Base-by-base conservation (phyloP, 2,113 vertebrate genomes). In the Himantopus leucocephalus region DNA sequence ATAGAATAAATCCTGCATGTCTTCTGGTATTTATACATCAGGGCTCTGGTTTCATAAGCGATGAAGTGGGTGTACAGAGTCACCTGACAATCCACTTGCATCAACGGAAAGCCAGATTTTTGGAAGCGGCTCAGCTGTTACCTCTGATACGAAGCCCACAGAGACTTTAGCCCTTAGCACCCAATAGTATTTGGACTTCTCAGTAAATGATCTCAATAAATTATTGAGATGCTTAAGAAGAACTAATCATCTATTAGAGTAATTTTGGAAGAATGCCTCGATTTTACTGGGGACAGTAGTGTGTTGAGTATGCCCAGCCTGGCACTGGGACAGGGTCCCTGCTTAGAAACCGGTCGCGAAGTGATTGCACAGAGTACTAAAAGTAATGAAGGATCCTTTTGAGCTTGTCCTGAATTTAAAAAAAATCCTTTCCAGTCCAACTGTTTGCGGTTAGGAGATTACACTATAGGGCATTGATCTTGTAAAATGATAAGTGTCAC, bases 1-100 rank as follows among this genome's bases (percentile, higher is more conserved):
- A 89, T 84, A 92, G 90, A 94, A 64, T 41, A 91, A 94, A 94
- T 70, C 88, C 77, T 79, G 71, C 37, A 14, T 45, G 58, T 72
- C 81, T 62, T 43, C 53, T 92, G 85, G 52, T 91, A 4, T 93
- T 91, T 88, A 52, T 55, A 11, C 56, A 27, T 60, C 52, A 60
- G 68, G 79, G 89, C 76, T 96, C 91, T 92, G 77, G 68, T 96
- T 95, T 94, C 91, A 47, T 63, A 78, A 94, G 86, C 47, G 37
- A 7, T 64, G 58, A 64, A 68, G 55, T 9, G 60, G 41, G 56
- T 77, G 47, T 43, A 17, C 10, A 4, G 27, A 60, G 52, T 74
- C 91, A 91, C 59, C 94, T 92, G 94, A 56, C 92, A 43, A 47
- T 63, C 77, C 79, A 41, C 85, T 90, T 87, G 70, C 43, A 87